Conservation (phyloP, 2,113 vertebrate species). For the Butastur rufipennis region DNA sequence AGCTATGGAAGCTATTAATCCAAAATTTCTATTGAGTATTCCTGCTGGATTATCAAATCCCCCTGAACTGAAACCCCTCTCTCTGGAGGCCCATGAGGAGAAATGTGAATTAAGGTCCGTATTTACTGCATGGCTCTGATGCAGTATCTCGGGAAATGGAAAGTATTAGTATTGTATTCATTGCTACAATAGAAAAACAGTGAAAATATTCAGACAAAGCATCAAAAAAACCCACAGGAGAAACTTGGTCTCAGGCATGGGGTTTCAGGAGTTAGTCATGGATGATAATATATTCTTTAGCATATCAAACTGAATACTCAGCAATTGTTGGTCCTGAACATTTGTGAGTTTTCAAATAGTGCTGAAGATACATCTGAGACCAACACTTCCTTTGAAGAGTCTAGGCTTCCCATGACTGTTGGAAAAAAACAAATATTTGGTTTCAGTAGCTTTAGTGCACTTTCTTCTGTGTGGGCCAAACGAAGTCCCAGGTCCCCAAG, state of each 20-base stretch:
- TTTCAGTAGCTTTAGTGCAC: not conserved
- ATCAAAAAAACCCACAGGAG: not conserved
- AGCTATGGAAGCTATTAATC: not conserved
- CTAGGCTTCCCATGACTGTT: not conserved
- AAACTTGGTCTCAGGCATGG: not conserved
- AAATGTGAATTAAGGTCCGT: not conserved
- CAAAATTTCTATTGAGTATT: not conserved
- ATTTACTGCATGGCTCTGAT: not conserved
- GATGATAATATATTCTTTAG: not conserved
- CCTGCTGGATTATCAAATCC: not conserved
- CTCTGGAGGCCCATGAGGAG: not conserved
- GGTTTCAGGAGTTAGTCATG: not conserved
- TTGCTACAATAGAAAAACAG: not conserved
- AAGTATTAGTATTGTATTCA: not conserved
- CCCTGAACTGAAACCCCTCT: not conserved
- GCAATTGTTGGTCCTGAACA: not conserved
- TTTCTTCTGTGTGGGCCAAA: not conserved
- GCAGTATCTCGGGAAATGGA: not conserved
- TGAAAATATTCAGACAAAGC: not conserved
- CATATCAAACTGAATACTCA: not conserved
- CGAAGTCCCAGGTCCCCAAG: not conserved
- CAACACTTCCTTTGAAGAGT: not conserved
- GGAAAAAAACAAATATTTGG: conserved; percentile 17
- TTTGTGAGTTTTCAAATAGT: conserved; percentile 16
- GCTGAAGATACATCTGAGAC: not conserved